Percentiles rank a stretch among this genome's conserved stretches.
phyloP scores from a whole-genome alignment of 2,797 vertebrate genomes.

The Chelidonichthys spinosus region DNA sequence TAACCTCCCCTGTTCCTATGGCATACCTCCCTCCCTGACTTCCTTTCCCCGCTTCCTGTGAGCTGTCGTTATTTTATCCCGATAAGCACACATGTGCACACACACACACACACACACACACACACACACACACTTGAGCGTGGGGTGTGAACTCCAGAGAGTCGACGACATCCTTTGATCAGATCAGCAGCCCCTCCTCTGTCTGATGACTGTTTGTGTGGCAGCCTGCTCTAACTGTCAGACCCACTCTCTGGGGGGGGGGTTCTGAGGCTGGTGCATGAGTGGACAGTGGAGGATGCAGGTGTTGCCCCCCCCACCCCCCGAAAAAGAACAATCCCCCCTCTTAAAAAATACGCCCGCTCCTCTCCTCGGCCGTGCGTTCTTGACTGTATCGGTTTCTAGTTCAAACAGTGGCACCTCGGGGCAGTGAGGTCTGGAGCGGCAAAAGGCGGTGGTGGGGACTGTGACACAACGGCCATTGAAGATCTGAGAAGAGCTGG shows the following conservation, averaged over 20 bases:
- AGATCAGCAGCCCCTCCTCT: slow-evolving; percentile 62
- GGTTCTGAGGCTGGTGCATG: slow-evolving; percentile 33
- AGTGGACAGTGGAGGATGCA: slow-evolving; percentile 66
- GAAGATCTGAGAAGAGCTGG: slow-evolving; percentile 81
- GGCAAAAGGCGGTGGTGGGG: slow-evolving; percentile 64
- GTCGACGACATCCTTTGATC: slow-evolving; percentile 77
- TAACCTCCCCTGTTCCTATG: slow-evolving; percentile 71
- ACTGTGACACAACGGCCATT: slow-evolving; percentile 82
- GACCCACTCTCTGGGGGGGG: slow-evolving; percentile 49
- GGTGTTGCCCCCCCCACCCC: slow-evolving; percentile 54
- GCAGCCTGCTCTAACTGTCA: slow-evolving; percentile 54
- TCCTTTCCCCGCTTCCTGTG: slow-evolving; percentile 78
- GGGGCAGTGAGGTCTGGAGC: slow-evolving; percentile 73
- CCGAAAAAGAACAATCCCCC: slow-evolving; percentile 64
- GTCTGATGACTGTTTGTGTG: slow-evolving; percentile 73
- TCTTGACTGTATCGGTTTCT: slow-evolving; percentile 76
- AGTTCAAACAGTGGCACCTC: slow-evolving; percentile 81
- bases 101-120: slow-evolving; percentile 44
- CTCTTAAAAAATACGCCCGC: slow-evolving; percentile 67
- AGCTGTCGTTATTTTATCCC: slow-evolving; percentile 76
- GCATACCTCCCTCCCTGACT: slow-evolving; percentile 68
- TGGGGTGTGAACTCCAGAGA: slow-evolving; percentile 77
- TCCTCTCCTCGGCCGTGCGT: slow-evolving; percentile 65
- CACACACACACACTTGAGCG: slow-evolving; percentile 33
- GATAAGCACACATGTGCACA: slow-evolving; percentile 67